Conservation (phyloP, 2,888 invertebrate species). For the Drosophila mulleri region DNA sequence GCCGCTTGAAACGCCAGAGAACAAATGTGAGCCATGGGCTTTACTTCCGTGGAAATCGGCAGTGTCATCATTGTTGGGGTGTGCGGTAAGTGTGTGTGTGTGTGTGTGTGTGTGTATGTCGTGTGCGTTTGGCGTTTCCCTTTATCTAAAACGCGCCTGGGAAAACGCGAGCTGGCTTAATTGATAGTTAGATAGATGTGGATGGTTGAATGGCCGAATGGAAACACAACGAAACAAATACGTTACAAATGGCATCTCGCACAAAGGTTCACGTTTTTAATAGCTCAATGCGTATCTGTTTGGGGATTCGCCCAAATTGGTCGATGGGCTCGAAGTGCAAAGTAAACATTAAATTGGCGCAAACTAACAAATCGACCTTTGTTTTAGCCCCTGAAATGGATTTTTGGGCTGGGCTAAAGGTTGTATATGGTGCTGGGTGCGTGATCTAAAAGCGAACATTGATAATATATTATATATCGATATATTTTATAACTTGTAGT, state of each 20-base stretch:
- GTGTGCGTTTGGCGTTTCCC: constrained; percentile 43
- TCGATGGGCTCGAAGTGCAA: constrained; percentile 67
- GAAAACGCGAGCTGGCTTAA: constrained; percentile 66
- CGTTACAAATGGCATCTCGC: constrained; percentile 43
- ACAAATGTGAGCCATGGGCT: constrained; percentile 33
- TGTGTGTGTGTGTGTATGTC: constrained; percentile 28
- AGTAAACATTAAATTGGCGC: constrained; percentile 78
- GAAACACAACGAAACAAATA: constrained; percentile 37
- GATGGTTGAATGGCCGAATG: constrained; percentile 12
- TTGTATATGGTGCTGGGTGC: constrained; percentile 19
- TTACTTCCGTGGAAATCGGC: constrained; percentile 62
- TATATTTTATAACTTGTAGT: constrained; percentile 49
- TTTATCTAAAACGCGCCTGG: constrained; percentile 74
- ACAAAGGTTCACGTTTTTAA: constrained; percentile 49
- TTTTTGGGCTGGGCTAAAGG: constrained; percentile 41
- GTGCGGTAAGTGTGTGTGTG: constrained; percentile 30
- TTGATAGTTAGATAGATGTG: constrained; percentile 59
- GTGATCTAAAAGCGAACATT: constrained; percentile 28
- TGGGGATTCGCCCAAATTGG: constrained; percentile 64
- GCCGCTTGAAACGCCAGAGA: constrained; percentile 51
- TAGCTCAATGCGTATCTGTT: constrained; percentile 57
- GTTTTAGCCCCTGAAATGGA: constrained; percentile 36
- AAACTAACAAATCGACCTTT: constrained; percentile 69
- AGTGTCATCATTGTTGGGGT: constrained; percentile 59
- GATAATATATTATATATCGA: constrained; percentile 17